Conservation (phyloP, 2,113 vertebrate species). For the Glaucomys volans region DNA sequence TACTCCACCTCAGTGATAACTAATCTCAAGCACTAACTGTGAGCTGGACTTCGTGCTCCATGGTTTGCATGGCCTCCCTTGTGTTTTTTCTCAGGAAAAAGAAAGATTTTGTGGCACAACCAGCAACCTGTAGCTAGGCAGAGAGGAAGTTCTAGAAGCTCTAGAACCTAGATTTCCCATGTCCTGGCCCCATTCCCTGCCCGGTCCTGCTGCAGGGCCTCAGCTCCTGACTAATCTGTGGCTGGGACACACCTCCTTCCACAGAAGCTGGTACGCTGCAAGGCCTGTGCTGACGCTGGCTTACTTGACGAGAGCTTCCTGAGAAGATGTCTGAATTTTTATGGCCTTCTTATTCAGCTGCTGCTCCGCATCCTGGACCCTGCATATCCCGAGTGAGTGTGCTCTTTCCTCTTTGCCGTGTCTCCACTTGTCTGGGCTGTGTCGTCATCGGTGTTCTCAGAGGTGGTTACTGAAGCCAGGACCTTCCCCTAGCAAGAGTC, state of each 20-base stretch:
- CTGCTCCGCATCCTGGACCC: conserved; percentile 97
- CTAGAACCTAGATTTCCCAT: neutral
- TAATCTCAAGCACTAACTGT: neutral
- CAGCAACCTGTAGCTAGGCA: neutral
- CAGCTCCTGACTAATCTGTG: neutral
- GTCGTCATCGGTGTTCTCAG: neutral
- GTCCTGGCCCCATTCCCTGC: neutral
- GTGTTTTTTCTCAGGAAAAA: neutral
- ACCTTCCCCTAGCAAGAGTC: neutral
- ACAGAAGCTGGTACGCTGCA: conserved; percentile 99
- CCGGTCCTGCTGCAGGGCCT: neutral
- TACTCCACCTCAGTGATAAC: neutral
- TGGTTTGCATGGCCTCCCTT: neutral
- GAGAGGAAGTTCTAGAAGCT: neutral
- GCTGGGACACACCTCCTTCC: conserved; percentile 58
- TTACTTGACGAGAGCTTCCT: conserved; percentile 98
- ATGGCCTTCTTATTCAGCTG: conserved; percentile 98
- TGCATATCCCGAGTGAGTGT: conserved; percentile 95
- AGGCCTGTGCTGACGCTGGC: conserved; percentile 97
- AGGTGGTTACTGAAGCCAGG: neutral
- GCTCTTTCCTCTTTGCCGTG: neutral
- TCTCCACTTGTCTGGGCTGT: neutral
- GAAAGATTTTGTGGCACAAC: neutral
- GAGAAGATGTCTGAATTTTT: conserved; percentile 97
- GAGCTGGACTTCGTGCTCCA: neutral